These are phyloP conservation scores for Phengaris alcon DNA, from an alignment of 2,888 invertebrate species.

Conservation along the genomic window DNA sequence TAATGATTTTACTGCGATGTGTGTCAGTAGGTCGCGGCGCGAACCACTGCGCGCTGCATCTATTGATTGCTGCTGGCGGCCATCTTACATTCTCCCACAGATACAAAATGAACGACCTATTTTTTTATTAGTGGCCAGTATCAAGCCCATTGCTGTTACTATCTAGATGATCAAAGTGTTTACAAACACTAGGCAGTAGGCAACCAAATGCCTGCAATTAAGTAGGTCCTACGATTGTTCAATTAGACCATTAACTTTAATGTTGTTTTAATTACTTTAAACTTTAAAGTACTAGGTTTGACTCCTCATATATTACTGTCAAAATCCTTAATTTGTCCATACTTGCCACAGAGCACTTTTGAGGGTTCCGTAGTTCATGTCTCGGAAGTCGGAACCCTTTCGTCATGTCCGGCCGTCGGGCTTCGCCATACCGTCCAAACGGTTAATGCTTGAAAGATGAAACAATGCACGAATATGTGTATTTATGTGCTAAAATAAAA, in stretches of 20 bases:
- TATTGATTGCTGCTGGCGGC: constrained; percentile 20
- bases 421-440: too few relatives aligned
- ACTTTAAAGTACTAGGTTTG: neutral
- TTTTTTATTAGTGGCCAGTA: constrained; percentile 14
- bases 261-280: neutral
- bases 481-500: too few relatives aligned
- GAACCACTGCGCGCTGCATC: constrained; percentile 24
- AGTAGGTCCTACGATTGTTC: neutral
- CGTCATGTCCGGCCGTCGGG: too few relatives aligned
- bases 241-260: neutral
- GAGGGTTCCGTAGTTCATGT: too few relatives aligned
- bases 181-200: neutral
- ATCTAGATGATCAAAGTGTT: neutral
- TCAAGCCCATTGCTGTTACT: neutral
- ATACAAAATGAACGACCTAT: constrained; percentile 21
- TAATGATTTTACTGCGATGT: constrained; percentile 21
- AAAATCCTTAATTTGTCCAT: too few relatives aligned
- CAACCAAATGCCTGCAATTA: neutral
- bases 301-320: too few relatives aligned
- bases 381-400: too few relatives aligned
- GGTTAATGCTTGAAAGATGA: too few relatives aligned
- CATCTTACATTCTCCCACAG: constrained; percentile 15
- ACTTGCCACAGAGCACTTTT: too few relatives aligned
- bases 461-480: too few relatives aligned
- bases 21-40: constrained; percentile 23